Percentiles rank a stretch among this genome's conserved stretches.
These are phyloP conservation scores for Discoglossus pictus DNA, from an alignment of 2,797 vertebrate genomes.

Conservation along the genomic window DNA sequence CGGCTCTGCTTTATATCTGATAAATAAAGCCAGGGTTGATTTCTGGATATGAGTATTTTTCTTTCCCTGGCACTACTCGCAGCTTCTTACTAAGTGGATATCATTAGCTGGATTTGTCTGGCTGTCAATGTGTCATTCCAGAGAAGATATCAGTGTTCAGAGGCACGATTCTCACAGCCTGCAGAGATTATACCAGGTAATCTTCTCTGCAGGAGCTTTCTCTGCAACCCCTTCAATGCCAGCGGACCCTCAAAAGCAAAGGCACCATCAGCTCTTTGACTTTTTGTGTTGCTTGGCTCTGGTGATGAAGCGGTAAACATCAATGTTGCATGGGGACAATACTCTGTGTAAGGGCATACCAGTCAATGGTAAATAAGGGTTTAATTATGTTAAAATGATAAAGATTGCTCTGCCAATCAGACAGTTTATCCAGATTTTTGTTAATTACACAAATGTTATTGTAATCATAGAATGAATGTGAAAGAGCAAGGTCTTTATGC, in stretches of 20 bases:
- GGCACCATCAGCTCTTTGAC: not conserved
- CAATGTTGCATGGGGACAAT: too few species aligned
- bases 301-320: too few species aligned
- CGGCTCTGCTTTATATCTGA: not conserved
- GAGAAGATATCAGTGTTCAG: slow-evolving; percentile 29
- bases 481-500: too few species aligned
- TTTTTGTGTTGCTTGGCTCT: too few species aligned
- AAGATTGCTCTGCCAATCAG: too few species aligned
- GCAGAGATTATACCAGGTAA: slow-evolving; percentile 29
- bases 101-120: slow-evolving; percentile 31
- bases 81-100: slow-evolving; percentile 13
- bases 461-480: too few species aligned
- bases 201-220: slow-evolving; percentile 6
- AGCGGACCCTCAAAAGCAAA: not conserved
- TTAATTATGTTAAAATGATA: too few species aligned
- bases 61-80: not conserved
- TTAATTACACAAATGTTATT: too few species aligned
- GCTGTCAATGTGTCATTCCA: slow-evolving; percentile 39
- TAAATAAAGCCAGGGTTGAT: not conserved
- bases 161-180: slow-evolving; percentile 16
- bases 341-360: too few species aligned
- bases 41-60: not conserved
- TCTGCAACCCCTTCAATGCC: not conserved
- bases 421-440: too few species aligned
- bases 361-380: too few species aligned